A percentile compares a stretch with the other conserved stretches of the same genome.
Conservation (phyloP, 1,140 invertebrate genomes). For the Anoplolepis gracilipes region DNA sequence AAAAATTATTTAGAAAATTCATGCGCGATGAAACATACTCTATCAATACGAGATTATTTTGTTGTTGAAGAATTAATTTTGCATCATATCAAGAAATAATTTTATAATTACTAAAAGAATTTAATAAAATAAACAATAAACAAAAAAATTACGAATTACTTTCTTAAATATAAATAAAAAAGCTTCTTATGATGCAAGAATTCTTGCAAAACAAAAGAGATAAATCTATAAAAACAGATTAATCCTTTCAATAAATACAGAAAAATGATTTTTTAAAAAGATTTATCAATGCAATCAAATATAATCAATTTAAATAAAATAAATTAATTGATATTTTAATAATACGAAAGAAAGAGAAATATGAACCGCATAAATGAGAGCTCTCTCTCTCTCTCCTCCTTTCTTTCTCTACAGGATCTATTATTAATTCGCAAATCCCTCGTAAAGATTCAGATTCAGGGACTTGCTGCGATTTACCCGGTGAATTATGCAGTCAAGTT, state of each 20-base stretch:
- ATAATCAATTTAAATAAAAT: not conserved
- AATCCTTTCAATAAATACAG: not conserved
- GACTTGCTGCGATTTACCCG: not conserved
- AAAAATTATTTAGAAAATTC: not conserved
- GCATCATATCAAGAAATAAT: not conserved
- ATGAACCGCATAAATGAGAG: constrained; percentile 11
- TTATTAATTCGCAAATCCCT: constrained; percentile 45
- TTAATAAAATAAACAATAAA: not conserved
- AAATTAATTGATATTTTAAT: not conserved
- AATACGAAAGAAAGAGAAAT: not conserved
- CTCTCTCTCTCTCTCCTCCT: not conserved
- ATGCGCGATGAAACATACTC: not conserved
- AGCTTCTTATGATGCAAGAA: not conserved
- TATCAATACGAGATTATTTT: not conserved
- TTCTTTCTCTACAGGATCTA: not conserved
- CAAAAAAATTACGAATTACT: not conserved
- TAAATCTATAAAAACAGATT: not conserved
- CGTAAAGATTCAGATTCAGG: constrained; percentile 23
- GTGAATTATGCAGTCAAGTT: constrained; percentile 33
- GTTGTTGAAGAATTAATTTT: not conserved
- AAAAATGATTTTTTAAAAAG: not conserved
- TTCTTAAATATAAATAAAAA: not conserved
- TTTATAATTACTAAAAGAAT: not conserved
- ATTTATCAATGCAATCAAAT: not conserved
- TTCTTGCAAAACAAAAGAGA: not conserved